phyloP scores from a whole-genome alignment of 2,797 vertebrate species.

The Spinus pinus region DNA sequence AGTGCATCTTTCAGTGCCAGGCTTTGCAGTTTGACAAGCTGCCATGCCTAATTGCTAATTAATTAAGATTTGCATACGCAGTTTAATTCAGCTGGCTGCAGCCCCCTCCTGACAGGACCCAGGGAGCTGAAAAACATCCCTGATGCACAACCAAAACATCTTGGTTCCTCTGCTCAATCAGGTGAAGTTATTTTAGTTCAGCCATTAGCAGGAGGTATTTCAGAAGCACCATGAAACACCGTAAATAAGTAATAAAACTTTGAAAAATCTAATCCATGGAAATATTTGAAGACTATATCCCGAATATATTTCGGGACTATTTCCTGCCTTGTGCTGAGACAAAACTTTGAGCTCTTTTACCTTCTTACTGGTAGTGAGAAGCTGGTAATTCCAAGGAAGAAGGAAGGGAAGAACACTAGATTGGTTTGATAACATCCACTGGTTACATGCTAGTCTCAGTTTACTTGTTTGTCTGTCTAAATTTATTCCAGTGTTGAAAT shows the following conservation, averaged over 20 bases:
- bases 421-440: background rate
- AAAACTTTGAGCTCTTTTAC: background rate
- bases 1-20: background rate
- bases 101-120: rapidly evolving
- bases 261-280: background rate
- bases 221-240: background rate
- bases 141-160: background rate
- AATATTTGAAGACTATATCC: background rate
- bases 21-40: background rate
- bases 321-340: background rate
- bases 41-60: conserved; percentile 38
- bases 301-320: background rate
- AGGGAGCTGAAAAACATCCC: background rate
- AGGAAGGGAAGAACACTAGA: background rate
- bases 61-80: conserved; percentile 25
- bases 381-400: background rate
- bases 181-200: background rate
- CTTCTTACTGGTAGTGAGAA: background rate
- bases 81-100: background rate
- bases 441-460: background rate
- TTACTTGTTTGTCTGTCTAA: conserved; percentile 36
- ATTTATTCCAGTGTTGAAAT: conserved; percentile 7
- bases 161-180: background rate
- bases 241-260: background rate
- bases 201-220: background rate